Base-by-base conservation (phyloP, 1,140 invertebrate genomes). In the Teleopsis dalmanni region DNA sequence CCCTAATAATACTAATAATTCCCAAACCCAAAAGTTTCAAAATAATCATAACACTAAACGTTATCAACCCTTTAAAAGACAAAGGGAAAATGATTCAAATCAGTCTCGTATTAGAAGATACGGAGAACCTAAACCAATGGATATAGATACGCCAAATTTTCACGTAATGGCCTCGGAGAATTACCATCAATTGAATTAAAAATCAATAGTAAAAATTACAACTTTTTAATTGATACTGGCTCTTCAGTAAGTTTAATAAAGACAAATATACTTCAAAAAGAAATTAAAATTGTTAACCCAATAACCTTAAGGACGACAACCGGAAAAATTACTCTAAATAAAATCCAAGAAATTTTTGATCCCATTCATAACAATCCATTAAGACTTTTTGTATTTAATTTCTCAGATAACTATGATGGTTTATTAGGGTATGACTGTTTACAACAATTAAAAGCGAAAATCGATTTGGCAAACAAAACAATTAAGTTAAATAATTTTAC, bases 241-340 rank as follows among this genome's bases (percentile, higher is more conserved):
- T 40, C 37, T 11, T 40, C 21, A 14, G 37, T 40, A 7, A 40
- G 37, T 40, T 40, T 40, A 25, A 23, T 40, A 25, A 40, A 25
- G 16, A 11, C 37, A 13, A 3, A 8, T 40, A 25, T 25, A 25
- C 9, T 40, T 7, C n/a, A 14, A 5, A 40, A 13, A 25, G 37
- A 40, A 23, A 23, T 11, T 5, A 40, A 5, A 19, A 40, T n/a
- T 7, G 22, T 40, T n/a, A 40, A 40, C 6, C 21, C 37, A 25
- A 40, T 40, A 5, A 40, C 26, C 26, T 40, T 23, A 25, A 40
- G 26, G 26, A 23, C 22, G 16, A 23, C 21, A 10, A 13, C 37
- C 8, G 37, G 22, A 13, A 40, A 40, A 25, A 8, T 25, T 4
- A 23, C 16, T 3, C 10, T 40, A 40, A 14, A 25, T 8, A 40